A percentile compares a stretch with the other conserved stretches of the same genome.
Evolutionary conservation across 1,140 invertebrate genomes (phyloP).

Genomic region (silkworm (Bombyx mori)): ASM3026992v2 NC_085112.1:6014501-6015000

Average conservation of each 20-base stretch:
- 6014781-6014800: no score
- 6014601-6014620: conserved; percentile 46
- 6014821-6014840: no score
- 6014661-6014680: conserved; percentile 39
- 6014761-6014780: no score
- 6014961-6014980: conserved; percentile 32
- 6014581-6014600: conserved; percentile 57
- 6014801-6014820: no score
- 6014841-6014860: no score
- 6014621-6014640: conserved; percentile 25
- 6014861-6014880: no score
- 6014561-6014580: conserved; percentile 59
- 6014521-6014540: no score
- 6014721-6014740: conserved; percentile 67
- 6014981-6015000: conserved; percentile 36
- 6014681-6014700: conserved; percentile 44
- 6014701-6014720: conserved; percentile 50
- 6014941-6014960: conserved; percentile 62
- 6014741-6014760: conserved; percentile 15
- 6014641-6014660: conserved; percentile 27
- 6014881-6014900: conserved; percentile 60
- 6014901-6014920: conserved; percentile 63
- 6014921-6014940: conserved; percentile 60
- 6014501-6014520: no score
- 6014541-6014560: conserved; percentile 68